Base-by-base conservation (phyloP, 2,797 vertebrate genomes). In the Acomys russatus region DNA sequence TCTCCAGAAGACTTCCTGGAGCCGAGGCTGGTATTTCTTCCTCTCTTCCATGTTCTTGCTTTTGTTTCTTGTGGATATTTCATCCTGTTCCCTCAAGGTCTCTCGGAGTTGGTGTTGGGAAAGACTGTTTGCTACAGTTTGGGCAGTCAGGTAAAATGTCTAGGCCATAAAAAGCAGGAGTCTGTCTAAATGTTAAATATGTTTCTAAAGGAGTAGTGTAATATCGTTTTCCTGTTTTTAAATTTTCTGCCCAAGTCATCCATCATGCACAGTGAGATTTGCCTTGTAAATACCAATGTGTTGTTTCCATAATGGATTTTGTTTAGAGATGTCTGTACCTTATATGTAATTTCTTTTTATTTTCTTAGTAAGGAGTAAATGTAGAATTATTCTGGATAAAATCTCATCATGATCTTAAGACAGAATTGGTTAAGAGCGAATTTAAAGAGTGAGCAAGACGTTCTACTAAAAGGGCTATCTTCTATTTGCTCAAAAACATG, bases 61-160 rank as follows among this genome's bases (percentile, higher is more conserved):
- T 91, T 92, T 84, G 79, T 97, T 98, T 97, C 92, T 91, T 84
- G 28, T 93, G 68, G 6, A 28, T 89, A 6, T 59, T 94, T 98
- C 66, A 63, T 97, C 64, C 93, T 90, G n/a, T 90, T 96, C 97
- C 22, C 85, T 97, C 3, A 35, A 96, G 87, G 71, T 92, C 28
- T 97, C 12, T 96, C 95, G 76, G 73, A 95, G 56, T 96, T 96
- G 84, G 90, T 90, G 92, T 96, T 94, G 64, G 92, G 89, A 94
- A 95, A 95, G 77, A 95, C 44, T 97, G 70, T 94, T 71, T 94
- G 82, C 94, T 96, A 94, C 95, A 56, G 59, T 92, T 96, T 94
- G 90, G 68, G 68, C 97, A 94, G 84, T 59, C 38, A 91, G 78
- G 44, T 91, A 28, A 9, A 96, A 71, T 95, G 25, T 74, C 89